A percentile compares a stretch with the other conserved stretches of the same genome.
phyloP scores from a whole-genome alignment of 2,888 invertebrate genomes.

The Meghimatium bilineatum region DNA sequence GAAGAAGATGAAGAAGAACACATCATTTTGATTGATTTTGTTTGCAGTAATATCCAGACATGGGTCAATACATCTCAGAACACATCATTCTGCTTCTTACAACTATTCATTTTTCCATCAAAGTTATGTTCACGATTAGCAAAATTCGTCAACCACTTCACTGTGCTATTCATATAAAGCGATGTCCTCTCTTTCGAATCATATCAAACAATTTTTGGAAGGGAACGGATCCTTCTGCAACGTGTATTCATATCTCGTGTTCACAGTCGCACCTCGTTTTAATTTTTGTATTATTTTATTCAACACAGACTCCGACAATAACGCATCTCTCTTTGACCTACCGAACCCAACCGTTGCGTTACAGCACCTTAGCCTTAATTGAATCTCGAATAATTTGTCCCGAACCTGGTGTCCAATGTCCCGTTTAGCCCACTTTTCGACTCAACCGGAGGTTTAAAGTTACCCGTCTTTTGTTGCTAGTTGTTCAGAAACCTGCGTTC shows the following conservation, averaged over 20 bases:
- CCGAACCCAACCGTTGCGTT: neutral
- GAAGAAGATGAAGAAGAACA: no score
- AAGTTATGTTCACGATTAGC: neutral
- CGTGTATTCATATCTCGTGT: neutral
- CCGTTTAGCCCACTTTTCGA: neutral
- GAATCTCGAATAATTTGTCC: neutral
- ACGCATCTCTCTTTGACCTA: neutral
- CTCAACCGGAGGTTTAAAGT: neutral
- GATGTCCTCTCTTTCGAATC: neutral
- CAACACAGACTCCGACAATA: neutral
- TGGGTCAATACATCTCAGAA: no score
- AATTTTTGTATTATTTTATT: neutral
- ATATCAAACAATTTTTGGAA: neutral
- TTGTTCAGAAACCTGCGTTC: neutral
- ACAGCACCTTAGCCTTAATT: conserved; percentile 10
- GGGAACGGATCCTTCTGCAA: neutral
- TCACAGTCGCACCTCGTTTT: neutral
- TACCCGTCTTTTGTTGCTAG: conserved; percentile 5
- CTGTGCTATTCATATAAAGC: neutral
- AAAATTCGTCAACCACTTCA: neutral
- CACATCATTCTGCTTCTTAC: no score
- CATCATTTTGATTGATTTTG: no score
- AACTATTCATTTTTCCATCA: no score
- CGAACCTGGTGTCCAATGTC: conserved; percentile 2
- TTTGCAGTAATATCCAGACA: no score